phyloP scores from a whole-genome alignment of 1,140 invertebrate genomes.

The Drosophila punjabiensis region DNA sequence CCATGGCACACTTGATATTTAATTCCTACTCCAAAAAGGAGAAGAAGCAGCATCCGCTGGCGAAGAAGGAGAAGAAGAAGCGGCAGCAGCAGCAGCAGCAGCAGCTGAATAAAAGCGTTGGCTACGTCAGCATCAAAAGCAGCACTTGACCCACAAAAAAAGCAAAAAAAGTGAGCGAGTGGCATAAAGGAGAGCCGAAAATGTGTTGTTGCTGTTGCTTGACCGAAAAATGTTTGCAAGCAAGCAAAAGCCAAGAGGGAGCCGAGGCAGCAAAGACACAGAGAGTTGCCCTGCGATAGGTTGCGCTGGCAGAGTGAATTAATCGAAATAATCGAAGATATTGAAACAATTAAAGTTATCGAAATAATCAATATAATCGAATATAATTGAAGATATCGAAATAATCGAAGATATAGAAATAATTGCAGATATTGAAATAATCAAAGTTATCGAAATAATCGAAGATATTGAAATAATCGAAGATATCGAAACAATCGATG shows the following conservation, averaged over 20 bases:
- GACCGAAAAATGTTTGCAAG: slow-evolving; percentile 56
- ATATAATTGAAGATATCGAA: too few species aligned
- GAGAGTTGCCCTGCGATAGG: not conserved
- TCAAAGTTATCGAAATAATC: too few species aligned
- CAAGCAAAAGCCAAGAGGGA: slow-evolving; percentile 46
- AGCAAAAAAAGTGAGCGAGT: slow-evolving; percentile 20
- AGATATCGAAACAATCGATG: slow-evolving; percentile 15
- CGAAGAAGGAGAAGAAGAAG: slow-evolving; percentile 49
- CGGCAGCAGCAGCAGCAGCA: slow-evolving; percentile 19
- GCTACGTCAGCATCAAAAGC: slow-evolving; percentile 75
- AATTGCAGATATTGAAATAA: too few species aligned
- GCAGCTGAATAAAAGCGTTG: slow-evolving; percentile 60
- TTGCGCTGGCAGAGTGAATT: slow-evolving; percentile 4
- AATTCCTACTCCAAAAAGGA: slow-evolving; percentile 77
- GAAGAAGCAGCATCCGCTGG: slow-evolving; percentile 37
- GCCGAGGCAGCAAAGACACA: not conserved
- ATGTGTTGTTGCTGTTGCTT: slow-evolving; percentile 44
- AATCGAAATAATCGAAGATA: slow-evolving; percentile 10
- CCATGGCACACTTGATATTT: slow-evolving; percentile 66
- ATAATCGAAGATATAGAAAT: too few species aligned
- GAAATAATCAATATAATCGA: too few species aligned
- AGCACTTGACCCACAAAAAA: slow-evolving; percentile 70
- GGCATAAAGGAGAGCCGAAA: slow-evolving; percentile 43
- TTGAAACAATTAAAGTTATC: too few species aligned
- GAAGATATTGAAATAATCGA: slow-evolving; percentile 3